phyloP scores from a whole-genome alignment of 2,888 invertebrate species.

The Dicranocentrus wangi region DNA sequence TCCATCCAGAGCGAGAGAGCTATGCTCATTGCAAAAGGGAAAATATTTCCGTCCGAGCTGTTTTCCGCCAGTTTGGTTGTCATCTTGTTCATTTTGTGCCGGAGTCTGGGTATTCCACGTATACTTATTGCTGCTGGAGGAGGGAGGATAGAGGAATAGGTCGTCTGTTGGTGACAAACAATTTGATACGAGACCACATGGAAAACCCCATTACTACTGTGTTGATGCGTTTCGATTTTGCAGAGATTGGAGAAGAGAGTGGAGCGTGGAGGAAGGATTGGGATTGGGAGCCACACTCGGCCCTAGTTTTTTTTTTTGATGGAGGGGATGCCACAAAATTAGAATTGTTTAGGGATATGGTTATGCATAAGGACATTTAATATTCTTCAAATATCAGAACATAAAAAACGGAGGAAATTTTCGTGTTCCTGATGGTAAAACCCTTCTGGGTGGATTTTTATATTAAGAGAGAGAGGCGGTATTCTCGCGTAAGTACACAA shows the following conservation, averaged over 20 bases:
- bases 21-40: slow-evolving; percentile 7
- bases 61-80: slow-evolving; percentile 53
- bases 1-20: slow-evolving; percentile 1
- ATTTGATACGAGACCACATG: slow-evolving; percentile 60
- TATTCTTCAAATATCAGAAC: neutral
- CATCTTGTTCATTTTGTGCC: slow-evolving; percentile 47
- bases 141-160: too few species aligned
- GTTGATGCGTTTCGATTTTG: slow-evolving; percentile 56
- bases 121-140: too few species aligned
- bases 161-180: slow-evolving; percentile 64
- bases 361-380: slow-evolving; percentile 23
- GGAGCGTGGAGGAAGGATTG: slow-evolving; percentile 36
- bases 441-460: too few species aligned
- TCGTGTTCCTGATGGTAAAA: too few species aligned
- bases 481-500: slow-evolving; percentile 2
- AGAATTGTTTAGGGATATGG: slow-evolving; percentile 45
- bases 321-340: slow-evolving; percentile 40
- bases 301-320: too few species aligned
- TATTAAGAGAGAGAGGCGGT: too few species aligned
- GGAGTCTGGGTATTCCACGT: too few species aligned
- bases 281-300: slow-evolving; percentile 6
- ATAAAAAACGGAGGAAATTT: too few species aligned
- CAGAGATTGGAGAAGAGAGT: slow-evolving; percentile 52
- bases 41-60: slow-evolving; percentile 26
- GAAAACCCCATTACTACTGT: slow-evolving; percentile 57